A percentile compares a stretch with the other conserved stretches of the same genome.
Conservation (phyloP, 2,888 invertebrate species). For the Megastigmus dorsalis region DNA sequence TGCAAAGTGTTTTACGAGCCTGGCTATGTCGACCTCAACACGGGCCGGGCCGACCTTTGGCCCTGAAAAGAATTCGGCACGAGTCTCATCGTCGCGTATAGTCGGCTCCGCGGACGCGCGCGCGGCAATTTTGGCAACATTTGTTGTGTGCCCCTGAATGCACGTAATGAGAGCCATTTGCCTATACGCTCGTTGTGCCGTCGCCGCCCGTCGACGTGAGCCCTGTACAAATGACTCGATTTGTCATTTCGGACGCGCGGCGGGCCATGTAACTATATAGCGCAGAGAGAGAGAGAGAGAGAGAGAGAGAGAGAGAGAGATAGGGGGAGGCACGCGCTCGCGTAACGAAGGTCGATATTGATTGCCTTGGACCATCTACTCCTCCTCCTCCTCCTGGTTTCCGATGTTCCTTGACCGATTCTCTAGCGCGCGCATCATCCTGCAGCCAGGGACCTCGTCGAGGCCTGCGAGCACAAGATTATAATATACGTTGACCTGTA, state of each 20-base stretch:
- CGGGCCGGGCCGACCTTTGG: no score
- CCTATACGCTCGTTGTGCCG: no score
- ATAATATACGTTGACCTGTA: neutral
- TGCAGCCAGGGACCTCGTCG: neutral
- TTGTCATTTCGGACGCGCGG: conserved; percentile 37
- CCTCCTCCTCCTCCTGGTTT: neutral
- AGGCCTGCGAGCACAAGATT: no score
- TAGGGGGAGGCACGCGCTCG: neutral
- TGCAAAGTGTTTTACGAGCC: conserved; percentile 11
- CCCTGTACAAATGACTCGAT: conserved; percentile 41
- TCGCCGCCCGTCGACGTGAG: conserved; percentile 22
- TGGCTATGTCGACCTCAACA: no score
- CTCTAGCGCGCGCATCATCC: neutral
- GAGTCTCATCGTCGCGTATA: no score
- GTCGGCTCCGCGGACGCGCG: neutral
- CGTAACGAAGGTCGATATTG: conserved; percentile 28
- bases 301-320: no score
- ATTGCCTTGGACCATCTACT: no score
- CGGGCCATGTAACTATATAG: no score
- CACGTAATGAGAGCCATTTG: conserved; percentile 46
- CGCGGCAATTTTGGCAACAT: conserved; percentile 36
- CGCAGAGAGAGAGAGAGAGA: no score
- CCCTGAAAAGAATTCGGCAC: no score
- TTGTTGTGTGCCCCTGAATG: conserved; percentile 31
- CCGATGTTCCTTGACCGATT: conserved; percentile 30